Base-by-base conservation (phyloP, 1,140 invertebrate genomes). In the Sitobion miscanthi region DNA sequence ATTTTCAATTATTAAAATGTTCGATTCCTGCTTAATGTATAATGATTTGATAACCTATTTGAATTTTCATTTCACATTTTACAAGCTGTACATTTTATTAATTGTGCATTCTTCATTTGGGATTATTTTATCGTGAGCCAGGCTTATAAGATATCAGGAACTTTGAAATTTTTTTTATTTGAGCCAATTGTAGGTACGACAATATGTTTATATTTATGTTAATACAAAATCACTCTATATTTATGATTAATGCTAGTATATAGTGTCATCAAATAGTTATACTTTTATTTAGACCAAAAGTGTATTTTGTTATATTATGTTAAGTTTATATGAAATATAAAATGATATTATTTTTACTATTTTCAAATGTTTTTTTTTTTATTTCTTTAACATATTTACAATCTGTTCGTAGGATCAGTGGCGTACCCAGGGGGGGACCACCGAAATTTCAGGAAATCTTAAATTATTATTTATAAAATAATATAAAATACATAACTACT, bases 381-480 rank as follows among this genome's bases (percentile, higher is more conserved):
- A 42, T 3, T 42, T 42, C 2, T 42, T 42, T 42, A 42, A 42
- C 2, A 42, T 42, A 42, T 42, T 42, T 42, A 42, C 42, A 42
- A 42, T 42, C 42, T 42, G 42, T 42, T 42, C 4, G 42, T 42
- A 42, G 38, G 3, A 42, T 42, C 45, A 45, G 45, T 45, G 45
- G 45, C 45, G 45, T 45, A 45, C 7, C 45, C 45, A 45, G 45
- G 45, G 45, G 45, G 45, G 45, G 45, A 7, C 82, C 35, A 7
- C 82, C 82, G 82, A 83, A 83, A 42, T 83, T 83, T 83, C 82
- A 83, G 82, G 7, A 83, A 83, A 42, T 83, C 57, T 62, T 62
- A 30, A 62, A 62, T 62, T 62, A 42, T 83, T 38, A 83, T 45
- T 83, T 23, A 38, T 42, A 8, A 83, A 83, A 38, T 83, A 83